Base-by-base conservation (phyloP, 2,888 invertebrate genomes). In the Pediacus dermestoides region DNA sequence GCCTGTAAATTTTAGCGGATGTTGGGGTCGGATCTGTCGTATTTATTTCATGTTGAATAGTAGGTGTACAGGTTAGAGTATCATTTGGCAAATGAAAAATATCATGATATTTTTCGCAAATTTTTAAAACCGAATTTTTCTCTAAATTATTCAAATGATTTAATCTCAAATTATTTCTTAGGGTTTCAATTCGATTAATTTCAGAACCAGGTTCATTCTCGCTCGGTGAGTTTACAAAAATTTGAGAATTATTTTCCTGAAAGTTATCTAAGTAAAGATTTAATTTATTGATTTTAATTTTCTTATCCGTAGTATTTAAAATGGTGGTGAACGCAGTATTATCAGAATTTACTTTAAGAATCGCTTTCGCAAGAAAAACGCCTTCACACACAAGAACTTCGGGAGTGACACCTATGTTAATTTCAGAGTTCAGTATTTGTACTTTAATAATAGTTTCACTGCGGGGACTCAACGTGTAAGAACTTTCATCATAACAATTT, bases 131-230 rank as follows among this genome's bases (percentile, higher is more conserved):
- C 1, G 41, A 35, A 12, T 37, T 10, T 31, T 21, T 37, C 44
- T 57, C 53, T 36, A 53, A 52, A 4, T 8, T 12, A 41, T 54
- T 54, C 18, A 54, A 36, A 36, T 55, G 52, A 21, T 48, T 40
- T 0, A 37, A 16, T 27, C 45, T 16, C 6, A 52, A 30, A 31
- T 35, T 40, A 21, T 44, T 16, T 10, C 6, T 9, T 9, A 26
- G 26, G 26, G 7, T 26, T 26, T 26, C 9, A 7, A 9, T 26
- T 7, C 6, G 4, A 9, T 35, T 25, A 21, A 39, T 25, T 28
- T 14, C 15, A n/a, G n/a, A n/a, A n/a, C n/a, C n/a, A n/a, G n/a
- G n/a, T n/a, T n/a, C n/a, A n/a, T n/a, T n/a, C n/a, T n/a, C n/a
- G n/a, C n/a, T n/a, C n/a, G n/a, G n/a, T n/a, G n/a, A n/a, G n/a